A percentile compares a stretch with the other conserved stretches of the same genome.
Conservation (phyloP, 2,888 invertebrate species). For the Drymonia ruficornis region DNA sequence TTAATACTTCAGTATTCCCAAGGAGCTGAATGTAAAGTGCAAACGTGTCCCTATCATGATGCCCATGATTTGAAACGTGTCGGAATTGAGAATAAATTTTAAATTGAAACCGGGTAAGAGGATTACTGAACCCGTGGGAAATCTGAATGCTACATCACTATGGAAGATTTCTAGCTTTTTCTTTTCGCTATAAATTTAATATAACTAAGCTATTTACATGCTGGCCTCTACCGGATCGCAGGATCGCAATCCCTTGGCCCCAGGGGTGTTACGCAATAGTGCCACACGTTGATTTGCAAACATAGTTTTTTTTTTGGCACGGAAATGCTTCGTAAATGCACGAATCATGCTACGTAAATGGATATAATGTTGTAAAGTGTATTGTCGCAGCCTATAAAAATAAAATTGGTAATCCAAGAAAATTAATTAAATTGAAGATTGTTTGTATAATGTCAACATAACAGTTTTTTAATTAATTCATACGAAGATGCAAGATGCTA, state of each 20-base stretch:
- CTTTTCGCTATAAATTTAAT: slow-evolving; percentile 35
- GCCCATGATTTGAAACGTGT: slow-evolving; percentile 37
- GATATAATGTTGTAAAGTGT: too few relatives aligned
- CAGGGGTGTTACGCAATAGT: slow-evolving; percentile 9
- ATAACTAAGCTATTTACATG: slow-evolving; percentile 26
- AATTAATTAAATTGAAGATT: too few relatives aligned
- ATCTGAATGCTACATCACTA: slow-evolving; percentile 48
- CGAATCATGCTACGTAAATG: too few relatives aligned
- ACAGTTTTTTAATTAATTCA: too few relatives aligned
- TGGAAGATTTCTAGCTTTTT: slow-evolving; percentile 40
- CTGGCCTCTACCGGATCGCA: slow-evolving; percentile 11
- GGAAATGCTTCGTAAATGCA: neutral
- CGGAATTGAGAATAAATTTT: slow-evolving; percentile 49
- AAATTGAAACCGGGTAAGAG: slow-evolving; percentile 51
- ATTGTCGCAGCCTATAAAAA: too few relatives aligned
- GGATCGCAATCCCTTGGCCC: slow-evolving; percentile 7
- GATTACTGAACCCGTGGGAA: slow-evolving; percentile 54
- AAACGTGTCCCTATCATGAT: slow-evolving; percentile 33
- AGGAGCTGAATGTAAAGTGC: slow-evolving; percentile 30
- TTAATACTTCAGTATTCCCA: slow-evolving; percentile 31
- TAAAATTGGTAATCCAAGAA: too few relatives aligned
- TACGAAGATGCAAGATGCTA: too few relatives aligned
- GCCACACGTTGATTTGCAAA: slow-evolving; percentile 7
- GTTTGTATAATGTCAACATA: too few relatives aligned
- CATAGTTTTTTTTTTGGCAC: slow-evolving; percentile 13